Conservation (phyloP, 92 coral and sea anemone species). For the Montipora capitata region DNA sequence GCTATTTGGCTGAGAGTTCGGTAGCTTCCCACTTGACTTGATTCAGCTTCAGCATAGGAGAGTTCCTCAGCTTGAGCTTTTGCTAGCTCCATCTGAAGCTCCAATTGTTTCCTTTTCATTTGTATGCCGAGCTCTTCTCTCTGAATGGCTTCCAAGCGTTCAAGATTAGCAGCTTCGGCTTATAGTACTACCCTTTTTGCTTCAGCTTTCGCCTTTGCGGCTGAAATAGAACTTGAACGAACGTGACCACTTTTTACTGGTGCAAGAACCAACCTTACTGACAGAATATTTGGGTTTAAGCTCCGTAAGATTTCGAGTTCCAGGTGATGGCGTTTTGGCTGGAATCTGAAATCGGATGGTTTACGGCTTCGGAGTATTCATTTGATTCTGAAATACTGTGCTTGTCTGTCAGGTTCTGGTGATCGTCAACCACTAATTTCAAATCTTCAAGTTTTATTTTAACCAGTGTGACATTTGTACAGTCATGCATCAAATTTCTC, state of each 20-base stretch:
- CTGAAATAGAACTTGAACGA: neutral
- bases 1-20: neutral
- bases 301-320: neutral
- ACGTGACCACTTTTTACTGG: neutral
- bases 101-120: neutral
- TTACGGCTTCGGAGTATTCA: neutral
- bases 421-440: neutral
- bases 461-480: neutral
- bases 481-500: conserved; percentile 2
- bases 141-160: conserved; percentile 7
- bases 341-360: neutral
- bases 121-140: conserved; percentile 1
- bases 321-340: neutral
- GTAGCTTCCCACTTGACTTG: conserved; percentile 11
- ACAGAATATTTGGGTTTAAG: neutral
- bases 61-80: conserved; percentile 12
- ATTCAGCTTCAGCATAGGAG: neutral
- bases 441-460: neutral
- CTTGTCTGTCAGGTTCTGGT: neutral
- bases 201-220: neutral
- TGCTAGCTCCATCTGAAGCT: neutral
- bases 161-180: neutral
- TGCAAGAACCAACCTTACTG: neutral
- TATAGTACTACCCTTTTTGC: conserved; percentile 9
- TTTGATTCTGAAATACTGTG: neutral